phyloP scores from a whole-genome alignment of 2,113 vertebrate genomes.

The Onychostruthus taczanowskii region DNA sequence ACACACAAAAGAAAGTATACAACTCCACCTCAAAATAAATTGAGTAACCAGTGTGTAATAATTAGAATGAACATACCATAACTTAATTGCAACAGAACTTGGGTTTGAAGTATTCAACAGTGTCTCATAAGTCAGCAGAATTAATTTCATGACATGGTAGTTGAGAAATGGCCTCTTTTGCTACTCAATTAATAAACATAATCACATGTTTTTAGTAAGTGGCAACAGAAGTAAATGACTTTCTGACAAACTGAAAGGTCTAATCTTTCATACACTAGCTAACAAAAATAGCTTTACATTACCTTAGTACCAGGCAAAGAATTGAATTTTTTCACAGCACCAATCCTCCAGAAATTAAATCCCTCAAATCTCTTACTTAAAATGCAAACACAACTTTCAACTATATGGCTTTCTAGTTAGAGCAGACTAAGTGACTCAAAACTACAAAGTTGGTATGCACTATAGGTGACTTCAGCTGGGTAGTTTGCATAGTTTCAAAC shows the following conservation, averaged over 20 bases:
- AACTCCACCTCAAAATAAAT: slow-evolving; percentile 43
- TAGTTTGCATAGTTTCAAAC: neutral
- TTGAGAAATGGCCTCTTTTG: slow-evolving; percentile 26
- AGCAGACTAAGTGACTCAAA: neutral
- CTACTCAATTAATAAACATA: slow-evolving; percentile 20
- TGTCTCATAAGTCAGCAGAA: neutral
- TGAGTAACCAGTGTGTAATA: slow-evolving; percentile 21
- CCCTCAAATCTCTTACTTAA: neutral
- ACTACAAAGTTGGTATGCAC: neutral
- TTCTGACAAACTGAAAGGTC: neutral
- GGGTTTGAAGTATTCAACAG: neutral
- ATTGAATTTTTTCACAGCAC: neutral
- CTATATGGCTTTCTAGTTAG: neutral
- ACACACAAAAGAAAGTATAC: slow-evolving; percentile 4
- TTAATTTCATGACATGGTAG: neutral
- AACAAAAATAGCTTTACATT: neutral
- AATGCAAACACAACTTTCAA: neutral
- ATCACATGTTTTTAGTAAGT: slow-evolving; percentile 16
- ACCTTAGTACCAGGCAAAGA: neutral
- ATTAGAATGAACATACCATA: slow-evolving; percentile 28
- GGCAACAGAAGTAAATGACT: neutral
- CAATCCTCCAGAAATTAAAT: neutral
- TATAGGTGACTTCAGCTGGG: neutral
- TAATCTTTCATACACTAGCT: neutral
- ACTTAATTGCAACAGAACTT: slow-evolving; percentile 42